Percentiles rank a stretch among this genome's conserved stretches.
These are phyloP conservation scores for Cybosia mesomella DNA, from an alignment of 2,888 invertebrate genomes.

Conservation along the genomic window DNA sequence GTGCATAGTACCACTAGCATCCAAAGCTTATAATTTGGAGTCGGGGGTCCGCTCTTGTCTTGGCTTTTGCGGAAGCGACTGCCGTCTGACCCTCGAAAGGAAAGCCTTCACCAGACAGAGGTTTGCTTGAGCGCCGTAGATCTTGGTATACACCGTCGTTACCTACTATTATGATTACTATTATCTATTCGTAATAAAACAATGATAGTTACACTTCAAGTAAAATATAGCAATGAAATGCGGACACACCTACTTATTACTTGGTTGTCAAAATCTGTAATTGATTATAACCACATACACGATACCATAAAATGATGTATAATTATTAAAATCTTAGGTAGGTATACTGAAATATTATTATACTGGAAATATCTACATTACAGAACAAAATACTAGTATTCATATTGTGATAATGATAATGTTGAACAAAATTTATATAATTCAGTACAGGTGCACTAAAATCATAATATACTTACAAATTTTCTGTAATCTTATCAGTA, in stretches of 20 bases:
- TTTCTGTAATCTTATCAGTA: not conserved
- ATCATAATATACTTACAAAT: not conserved
- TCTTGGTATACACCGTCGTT: not conserved
- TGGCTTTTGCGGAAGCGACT: too few species aligned
- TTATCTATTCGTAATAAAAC: too few species aligned
- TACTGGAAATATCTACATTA: not conserved
- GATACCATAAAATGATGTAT: not conserved
- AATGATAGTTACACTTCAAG: not conserved
- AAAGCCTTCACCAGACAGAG: too few species aligned
- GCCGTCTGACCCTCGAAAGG: too few species aligned
- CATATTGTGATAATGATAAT: not conserved
- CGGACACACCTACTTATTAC: not conserved
- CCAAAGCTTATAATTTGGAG: not conserved
- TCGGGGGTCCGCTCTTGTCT: not conserved
- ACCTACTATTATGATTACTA: not conserved
- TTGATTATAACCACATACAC: too few species aligned
- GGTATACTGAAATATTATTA: too few species aligned
- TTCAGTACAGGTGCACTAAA: constrained; percentile 11
- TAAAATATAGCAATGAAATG: not conserved
- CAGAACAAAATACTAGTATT: not conserved
- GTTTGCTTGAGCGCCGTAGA: too few species aligned
- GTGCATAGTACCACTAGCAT: not conserved
- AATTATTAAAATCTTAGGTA: too few species aligned
- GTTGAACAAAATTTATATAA: not conserved
- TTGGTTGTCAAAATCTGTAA: not conserved